Base-by-base conservation (phyloP, 2,797 vertebrate species). In the Falco columbarius region DNA sequence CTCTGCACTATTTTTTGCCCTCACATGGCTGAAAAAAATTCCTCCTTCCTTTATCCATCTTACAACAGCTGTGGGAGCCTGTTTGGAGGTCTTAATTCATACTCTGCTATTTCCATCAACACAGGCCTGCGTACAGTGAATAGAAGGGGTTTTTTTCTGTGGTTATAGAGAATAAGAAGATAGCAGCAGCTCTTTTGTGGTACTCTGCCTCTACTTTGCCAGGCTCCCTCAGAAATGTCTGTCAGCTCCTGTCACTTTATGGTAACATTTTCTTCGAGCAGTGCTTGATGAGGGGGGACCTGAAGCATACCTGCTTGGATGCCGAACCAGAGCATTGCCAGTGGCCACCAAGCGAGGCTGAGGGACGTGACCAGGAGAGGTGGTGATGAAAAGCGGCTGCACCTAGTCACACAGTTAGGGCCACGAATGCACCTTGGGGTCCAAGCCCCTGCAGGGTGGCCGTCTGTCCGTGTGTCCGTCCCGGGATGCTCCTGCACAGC, bases 101-200 rank as follows among this genome's bases (percentile, higher is more conserved):
- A 30, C 26, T 79, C 7, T 0, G 0, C 40, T 58, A 38, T 83
- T 68, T 74, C n/a, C 3, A 18, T 70, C 34, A 49, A 54, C 44
- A n/a, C 5, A 29, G 20, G 26, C 30, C 44, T 59, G 44, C n/a
- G 10, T 63, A n/a, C 36, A 83, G 26, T 30, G 38, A 74, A 34
- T 7, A 62, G 23, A 49, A 14, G 4, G 0, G 4, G 0, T 27
- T 51, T 54, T 63, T 42, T 26, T 42, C 29, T 56, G 3, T 73
- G 12, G 12, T 70, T 63, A 52, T 22, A 79, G 49, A 36, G 5
- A 52, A 14, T 34, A 42, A 77, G n/a, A 77, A 79, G 61, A 23
- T 52, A 29, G 14, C 40, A 62, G 11, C 34, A 32, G 5, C 44
- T 52, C 44, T 63, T 11, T 58, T 42, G 38, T 68, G 30, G 68